Evolutionary conservation across 2,888 invertebrate species (phyloP), one percentile per base, ranked within the genome.

Genomic region (Metellina segmentata): DNA sequence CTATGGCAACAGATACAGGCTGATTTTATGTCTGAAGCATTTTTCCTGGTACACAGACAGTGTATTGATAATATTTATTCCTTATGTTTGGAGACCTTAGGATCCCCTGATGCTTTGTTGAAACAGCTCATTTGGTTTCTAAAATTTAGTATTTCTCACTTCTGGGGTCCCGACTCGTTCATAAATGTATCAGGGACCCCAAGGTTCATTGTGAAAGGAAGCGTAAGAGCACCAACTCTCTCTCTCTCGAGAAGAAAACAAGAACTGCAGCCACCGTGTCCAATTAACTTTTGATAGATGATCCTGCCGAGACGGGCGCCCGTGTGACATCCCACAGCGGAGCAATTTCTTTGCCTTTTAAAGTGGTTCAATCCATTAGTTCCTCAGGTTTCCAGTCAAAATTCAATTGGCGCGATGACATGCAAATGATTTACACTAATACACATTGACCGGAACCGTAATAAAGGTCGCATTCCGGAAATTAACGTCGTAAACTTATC

Each of bases 241-340:
- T 69, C 69, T 69, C 52, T 52, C 6, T 34, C 13, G 7, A 74
- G 52, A 34, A 74, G 51, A 83, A 49, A 53, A 81, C 20, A 69
- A 82, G 75, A 48, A 16, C 4, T 20, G 69, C 69, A 16, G 78
- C 34, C 34, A 34, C 70, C 48, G 16, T 79, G 87, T 87, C 87
- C 87, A 79, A 81, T 87, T 87, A 81, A 72, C 87, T 79, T 81
- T 71, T 87, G 87, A 87, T 87, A 52, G 87, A 87, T 87, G 87
- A 87, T 81, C 78, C n/a, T 69, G 11, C 19, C n/a, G 13, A 19
- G 74, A 34, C 53, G 81, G 81, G 52, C 61, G 72, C 71, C 71
- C 69, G 78, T n/a, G n/a, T n/a, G n/a, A n/a, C n/a, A 61, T 34
- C 85, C 52, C 53, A 61, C 75, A 16, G 19, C 48, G 75, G 85